These are phyloP conservation scores for Enteromius afrohamiltoni DNA, from an alignment of 2,797 vertebrate species.

Conservation along the genomic window DNA sequence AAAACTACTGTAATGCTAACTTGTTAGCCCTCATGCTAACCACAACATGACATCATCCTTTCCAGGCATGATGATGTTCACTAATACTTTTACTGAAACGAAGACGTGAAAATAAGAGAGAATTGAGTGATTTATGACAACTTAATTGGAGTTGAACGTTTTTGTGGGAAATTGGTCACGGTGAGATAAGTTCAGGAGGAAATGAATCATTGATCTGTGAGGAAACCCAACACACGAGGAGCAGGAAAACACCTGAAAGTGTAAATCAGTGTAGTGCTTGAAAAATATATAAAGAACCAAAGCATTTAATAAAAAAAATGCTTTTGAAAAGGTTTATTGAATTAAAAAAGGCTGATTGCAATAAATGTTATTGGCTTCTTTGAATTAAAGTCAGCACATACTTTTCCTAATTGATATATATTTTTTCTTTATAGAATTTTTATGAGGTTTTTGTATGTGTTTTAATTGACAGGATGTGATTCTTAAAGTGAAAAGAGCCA, in stretches of 20 bases:
- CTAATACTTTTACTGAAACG: not conserved
- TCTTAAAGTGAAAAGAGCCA: constrained; percentile 78
- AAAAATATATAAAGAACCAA: not conserved
- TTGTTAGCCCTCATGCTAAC: constrained; percentile 37
- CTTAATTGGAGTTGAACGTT: not conserved
- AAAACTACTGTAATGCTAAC: not conserved
- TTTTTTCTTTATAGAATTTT: not conserved
- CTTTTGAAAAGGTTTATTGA: not conserved
- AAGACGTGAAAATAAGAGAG: not conserved
- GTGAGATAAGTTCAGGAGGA: not conserved
- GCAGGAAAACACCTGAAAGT: not conserved
- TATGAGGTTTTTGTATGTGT: not conserved
- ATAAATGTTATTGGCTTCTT: not conserved
- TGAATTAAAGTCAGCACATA: not conserved
- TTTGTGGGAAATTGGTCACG: not conserved
- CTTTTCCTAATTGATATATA: not conserved
- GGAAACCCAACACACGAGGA: not conserved
- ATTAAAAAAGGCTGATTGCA: not conserved
- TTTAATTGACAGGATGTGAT: constrained; percentile 74
- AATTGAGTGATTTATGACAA: not conserved
- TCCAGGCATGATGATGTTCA: not conserved
- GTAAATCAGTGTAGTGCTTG: not conserved
- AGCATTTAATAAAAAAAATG: not conserved
- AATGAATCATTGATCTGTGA: constrained; percentile 13
- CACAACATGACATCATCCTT: constrained; percentile 27